phyloP scores from a whole-genome alignment of 2,113 vertebrate genomes.

The Aptenodytes patagonicus region DNA sequence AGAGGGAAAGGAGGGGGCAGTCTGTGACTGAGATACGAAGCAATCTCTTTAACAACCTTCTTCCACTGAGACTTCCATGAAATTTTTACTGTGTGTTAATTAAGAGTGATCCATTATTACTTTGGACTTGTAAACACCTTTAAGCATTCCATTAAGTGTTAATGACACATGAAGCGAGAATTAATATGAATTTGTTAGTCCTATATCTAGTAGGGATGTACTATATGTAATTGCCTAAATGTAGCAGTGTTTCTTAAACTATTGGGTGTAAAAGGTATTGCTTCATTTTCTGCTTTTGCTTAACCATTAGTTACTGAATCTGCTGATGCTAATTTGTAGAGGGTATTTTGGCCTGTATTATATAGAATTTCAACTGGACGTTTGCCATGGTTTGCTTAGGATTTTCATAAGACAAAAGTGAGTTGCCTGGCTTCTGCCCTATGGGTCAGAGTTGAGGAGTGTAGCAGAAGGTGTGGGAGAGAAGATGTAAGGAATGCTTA shows the following conservation, averaged over 20 bases:
- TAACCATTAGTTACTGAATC: neutral
- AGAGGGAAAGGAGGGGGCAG: constrained; percentile 26
- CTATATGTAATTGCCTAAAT: neutral
- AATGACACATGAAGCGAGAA: constrained; percentile 32
- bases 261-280: neutral
- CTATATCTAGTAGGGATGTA: neutral
- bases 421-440: neutral
- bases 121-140: constrained; percentile 51
- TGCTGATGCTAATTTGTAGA: rapidly evolving
- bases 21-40: constrained; percentile 32
- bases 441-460: neutral
- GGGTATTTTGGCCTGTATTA: neutral
- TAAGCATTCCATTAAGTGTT: constrained; percentile 36
- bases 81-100: constrained; percentile 39
- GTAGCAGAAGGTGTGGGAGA: neutral
- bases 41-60: neutral
- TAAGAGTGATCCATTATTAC: constrained; percentile 38
- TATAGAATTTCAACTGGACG: neutral
- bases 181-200: neutral
- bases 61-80: constrained; percentile 1
- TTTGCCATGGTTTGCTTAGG: neutral
- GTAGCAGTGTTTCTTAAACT: neutral
- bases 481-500: neutral
- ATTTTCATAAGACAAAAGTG: neutral
- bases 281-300: neutral